phyloP scores from a whole-genome alignment of 2,888 invertebrate genomes.

The Ischnus inquisitorius region DNA sequence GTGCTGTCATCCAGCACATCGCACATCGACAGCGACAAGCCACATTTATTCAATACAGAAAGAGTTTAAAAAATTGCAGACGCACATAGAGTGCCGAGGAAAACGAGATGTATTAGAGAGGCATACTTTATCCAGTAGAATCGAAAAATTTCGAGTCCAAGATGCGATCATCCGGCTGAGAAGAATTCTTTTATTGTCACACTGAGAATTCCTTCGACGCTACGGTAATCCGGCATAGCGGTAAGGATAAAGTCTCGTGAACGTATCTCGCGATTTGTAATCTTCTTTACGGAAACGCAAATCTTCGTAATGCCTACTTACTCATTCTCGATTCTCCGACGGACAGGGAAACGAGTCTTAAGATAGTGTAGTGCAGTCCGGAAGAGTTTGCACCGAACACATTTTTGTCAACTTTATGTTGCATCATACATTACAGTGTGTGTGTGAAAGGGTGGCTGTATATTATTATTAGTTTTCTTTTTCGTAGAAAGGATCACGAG shows the following conservation, averaged over 20 bases:
- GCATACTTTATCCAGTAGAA: background rate
- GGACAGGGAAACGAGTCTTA: background rate
- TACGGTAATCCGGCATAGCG: background rate
- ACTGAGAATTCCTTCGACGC: background rate
- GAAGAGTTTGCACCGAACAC: background rate
- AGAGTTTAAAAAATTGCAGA: background rate
- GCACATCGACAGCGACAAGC: background rate
- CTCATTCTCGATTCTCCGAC: background rate
- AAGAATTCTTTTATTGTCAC: background rate
- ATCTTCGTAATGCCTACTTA: background rate
- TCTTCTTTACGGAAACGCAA: slow-evolving; percentile 2
- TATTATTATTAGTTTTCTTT: slow-evolving; percentile 2
- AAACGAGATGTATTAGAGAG: too few species aligned
- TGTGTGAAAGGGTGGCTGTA: too few species aligned
- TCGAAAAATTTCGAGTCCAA: background rate
- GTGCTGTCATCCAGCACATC: too few species aligned
- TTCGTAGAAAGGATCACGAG: background rate
- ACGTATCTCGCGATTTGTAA: background rate
- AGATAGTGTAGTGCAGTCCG: background rate
- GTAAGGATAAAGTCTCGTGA: background rate
- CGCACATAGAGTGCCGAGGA: background rate
- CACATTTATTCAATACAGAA: background rate
- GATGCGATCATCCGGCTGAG: background rate
- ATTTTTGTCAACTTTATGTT: slow-evolving; percentile 1
- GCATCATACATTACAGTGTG: background rate